These are phyloP conservation scores for Cariama cristata DNA, from an alignment of 2,113 vertebrate genomes.

Conservation along the genomic window DNA sequence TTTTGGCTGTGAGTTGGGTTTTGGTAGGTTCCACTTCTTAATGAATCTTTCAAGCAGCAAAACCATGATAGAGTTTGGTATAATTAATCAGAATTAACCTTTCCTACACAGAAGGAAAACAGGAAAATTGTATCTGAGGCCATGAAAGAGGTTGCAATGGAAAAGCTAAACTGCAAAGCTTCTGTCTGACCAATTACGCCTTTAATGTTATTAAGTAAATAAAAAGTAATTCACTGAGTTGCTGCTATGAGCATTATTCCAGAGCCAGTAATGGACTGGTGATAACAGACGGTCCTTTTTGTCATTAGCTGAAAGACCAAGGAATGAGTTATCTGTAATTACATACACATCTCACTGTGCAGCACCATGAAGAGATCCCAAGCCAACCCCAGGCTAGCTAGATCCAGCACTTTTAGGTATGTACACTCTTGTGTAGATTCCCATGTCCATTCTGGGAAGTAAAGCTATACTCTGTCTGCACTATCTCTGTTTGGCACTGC, in stretches of 20 bases:
- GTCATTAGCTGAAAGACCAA: background rate
- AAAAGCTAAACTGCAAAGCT: background rate
- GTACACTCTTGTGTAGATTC: background rate
- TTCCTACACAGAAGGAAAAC: background rate
- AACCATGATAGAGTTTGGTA: background rate
- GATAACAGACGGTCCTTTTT: background rate
- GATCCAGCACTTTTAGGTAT: background rate
- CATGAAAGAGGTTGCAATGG: background rate
- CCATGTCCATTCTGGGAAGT: background rate
- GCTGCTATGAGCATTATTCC: background rate
- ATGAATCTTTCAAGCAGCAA: background rate
- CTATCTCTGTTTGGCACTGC: background rate
- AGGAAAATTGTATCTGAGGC: background rate
- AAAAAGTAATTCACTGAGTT: constrained; percentile 6
- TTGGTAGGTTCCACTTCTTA: background rate
- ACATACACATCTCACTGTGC: background rate
- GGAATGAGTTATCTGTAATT: background rate
- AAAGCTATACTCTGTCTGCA: background rate
- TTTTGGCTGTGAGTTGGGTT: background rate
- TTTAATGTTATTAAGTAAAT: constrained; percentile 15
- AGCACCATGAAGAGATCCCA: background rate
- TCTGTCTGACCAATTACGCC: background rate
- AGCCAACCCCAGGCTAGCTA: background rate
- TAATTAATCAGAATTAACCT: background rate
- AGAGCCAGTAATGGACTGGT: background rate